Percentiles rank a stretch among this genome's conserved stretches.
Evolutionary conservation across 2,113 vertebrate genomes (phyloP).

Genomic region (Cranoglanis bouderius): DNA sequence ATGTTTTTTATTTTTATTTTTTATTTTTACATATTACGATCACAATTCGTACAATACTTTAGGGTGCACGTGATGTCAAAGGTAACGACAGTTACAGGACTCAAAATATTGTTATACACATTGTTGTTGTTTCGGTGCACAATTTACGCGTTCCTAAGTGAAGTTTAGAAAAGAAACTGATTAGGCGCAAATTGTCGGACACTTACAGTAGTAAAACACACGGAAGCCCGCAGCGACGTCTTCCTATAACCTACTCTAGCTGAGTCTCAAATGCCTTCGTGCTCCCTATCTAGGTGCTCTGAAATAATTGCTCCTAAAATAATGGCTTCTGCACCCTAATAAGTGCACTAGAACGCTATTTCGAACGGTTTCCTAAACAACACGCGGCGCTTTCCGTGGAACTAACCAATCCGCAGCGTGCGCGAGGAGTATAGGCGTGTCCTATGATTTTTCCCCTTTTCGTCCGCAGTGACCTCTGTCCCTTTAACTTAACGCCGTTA

Average conservation of each 20-base stretch:
- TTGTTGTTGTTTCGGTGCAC: background rate
- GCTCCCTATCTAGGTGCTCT: background rate
- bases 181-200: background rate
- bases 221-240: background rate
- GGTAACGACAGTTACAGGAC: too few relatives aligned
- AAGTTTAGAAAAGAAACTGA: too few relatives aligned
- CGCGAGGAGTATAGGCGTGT: background rate
- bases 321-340: background rate
- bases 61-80: background rate
- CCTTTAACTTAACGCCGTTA: constrained; percentile 47
- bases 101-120: background rate
- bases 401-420: constrained; percentile 26
- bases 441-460: background rate
- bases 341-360: background rate
- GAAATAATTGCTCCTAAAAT: background rate
- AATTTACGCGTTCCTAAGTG: background rate
- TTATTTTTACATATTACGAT: background rate
- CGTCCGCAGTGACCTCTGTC: constrained; percentile 64
- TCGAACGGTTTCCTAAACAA: background rate
- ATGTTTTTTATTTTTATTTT: too few relatives aligned
- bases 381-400: background rate
- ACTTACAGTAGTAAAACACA: background rate
- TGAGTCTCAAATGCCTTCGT: background rate
- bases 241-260: background rate
- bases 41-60: background rate